Base-by-base conservation (phyloP, 2,888 invertebrate species). In the Sisyra nigra region DNA sequence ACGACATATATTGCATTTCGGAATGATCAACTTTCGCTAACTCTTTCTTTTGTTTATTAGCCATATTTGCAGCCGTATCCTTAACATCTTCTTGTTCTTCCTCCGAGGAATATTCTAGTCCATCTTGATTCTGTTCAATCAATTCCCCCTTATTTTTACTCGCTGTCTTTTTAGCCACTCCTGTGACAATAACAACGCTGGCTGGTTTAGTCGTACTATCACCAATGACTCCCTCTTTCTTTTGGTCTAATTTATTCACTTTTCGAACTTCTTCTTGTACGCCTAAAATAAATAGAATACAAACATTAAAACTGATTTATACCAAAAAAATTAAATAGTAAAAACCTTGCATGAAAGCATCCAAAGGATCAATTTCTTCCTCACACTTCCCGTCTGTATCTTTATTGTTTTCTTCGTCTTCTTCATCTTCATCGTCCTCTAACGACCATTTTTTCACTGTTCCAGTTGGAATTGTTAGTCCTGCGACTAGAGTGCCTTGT, bases 41-140 rank as follows among this genome's bases (percentile, higher is more conserved):
- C 54, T 96, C 94, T 58, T 96, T 86, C 54, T 83, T 82, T 55
- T 87, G 86, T 56, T 93, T 93, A 46, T 88, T 89, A 0, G 88
- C 89, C 30, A 83, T 74, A 54, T 78, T 88, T 1, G 83, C 89
- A 0, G 88, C 86, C 15, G 89, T 84, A 48, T 91, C 85, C 51
- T 92, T 89, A 42, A 94, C 74, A 57, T 93, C 93, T 58, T 94
- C 93, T 3, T 87, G 80, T 55, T 96, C 94, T 60, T 96, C 96
- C 62, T 96, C 96, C 10, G 93, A 93, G 0, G 94, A 94, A 65
- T 97, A 96, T 67, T 93, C 98, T 47, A 97, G 65, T 1, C 91
- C 93, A 60, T 98, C 97, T 62, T 94, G 92, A 65, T 98, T 96
- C 59, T 94, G 96, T 62, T 98, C 96, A 56, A 99, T 92, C n/a